phyloP scores from a whole-genome alignment of 2,888 invertebrate genomes.

The Heteromyza rotundicornis region DNA sequence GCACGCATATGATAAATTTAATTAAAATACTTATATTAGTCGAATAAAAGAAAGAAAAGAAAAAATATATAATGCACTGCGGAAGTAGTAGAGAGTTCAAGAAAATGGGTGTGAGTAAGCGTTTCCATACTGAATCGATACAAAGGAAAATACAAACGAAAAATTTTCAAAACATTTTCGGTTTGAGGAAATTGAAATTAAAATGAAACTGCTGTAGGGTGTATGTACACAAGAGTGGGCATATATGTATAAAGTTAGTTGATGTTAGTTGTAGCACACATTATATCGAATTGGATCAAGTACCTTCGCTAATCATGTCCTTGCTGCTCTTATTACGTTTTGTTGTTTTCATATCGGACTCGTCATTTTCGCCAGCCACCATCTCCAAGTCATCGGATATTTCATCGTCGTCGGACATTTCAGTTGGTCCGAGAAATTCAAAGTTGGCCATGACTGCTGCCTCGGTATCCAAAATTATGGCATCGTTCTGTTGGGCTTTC shows the following conservation, averaged over 20 bases:
- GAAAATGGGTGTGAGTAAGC: constrained; percentile 25
- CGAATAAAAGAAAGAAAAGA: not conserved
- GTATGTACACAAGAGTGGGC: too few species aligned
- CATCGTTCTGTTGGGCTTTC: constrained; percentile 73
- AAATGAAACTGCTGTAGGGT: not conserved
- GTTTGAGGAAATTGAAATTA: not conserved
- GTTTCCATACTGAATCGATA: constrained; percentile 22
- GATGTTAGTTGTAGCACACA: not conserved
- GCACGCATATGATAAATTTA: too few species aligned
- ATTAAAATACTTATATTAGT: too few species aligned
- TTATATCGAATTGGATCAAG: not conserved
- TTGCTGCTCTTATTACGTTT: constrained; percentile 63
- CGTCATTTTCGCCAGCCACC: constrained; percentile 68
- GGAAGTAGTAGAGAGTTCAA: not conserved
- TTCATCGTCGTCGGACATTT: constrained; percentile 90
- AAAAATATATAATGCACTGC: not conserved
- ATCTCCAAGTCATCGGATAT: constrained; percentile 74
- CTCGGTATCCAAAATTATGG: constrained; percentile 81
- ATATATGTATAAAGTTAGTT: not conserved
- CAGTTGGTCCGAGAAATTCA: constrained; percentile 88
- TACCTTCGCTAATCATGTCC: constrained; percentile 62
- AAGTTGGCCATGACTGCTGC: constrained; percentile 96
- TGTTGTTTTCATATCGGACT: constrained; percentile 65
- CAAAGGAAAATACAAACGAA: too few species aligned
- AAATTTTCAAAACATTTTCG: constrained; percentile 6